These are phyloP conservation scores for Indicator maculatus DNA, from an alignment of 2,113 vertebrate species.

Conservation along the genomic window DNA sequence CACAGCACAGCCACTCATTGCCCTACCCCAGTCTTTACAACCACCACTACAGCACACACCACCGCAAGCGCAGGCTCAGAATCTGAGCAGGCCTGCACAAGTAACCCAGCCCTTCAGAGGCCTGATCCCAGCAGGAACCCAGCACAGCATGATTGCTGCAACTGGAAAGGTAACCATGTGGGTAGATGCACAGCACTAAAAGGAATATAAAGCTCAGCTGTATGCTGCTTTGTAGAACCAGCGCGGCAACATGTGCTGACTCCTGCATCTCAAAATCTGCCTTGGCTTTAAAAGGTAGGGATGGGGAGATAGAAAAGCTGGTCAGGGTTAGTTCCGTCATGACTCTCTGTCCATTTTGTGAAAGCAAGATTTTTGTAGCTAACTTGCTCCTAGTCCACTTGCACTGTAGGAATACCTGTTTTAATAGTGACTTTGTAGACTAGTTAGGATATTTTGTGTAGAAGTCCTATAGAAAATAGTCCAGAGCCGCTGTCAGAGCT, in stretches of 20 bases:
- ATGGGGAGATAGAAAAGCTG: background rate
- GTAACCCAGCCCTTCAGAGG: slow-evolving; percentile 90
- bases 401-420: background rate
- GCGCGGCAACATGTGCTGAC: rapidly evolving
- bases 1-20: slow-evolving; percentile 91
- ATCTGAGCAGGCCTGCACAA: slow-evolving; percentile 87
- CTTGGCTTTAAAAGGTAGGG: background rate
- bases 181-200: background rate
- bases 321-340: background rate
- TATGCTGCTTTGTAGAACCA: background rate
- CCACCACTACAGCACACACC: slow-evolving; percentile 84
- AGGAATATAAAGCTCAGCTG: background rate
- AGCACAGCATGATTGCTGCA: slow-evolving; percentile 90
- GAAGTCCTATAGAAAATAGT: background rate
- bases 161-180: slow-evolving; percentile 84
- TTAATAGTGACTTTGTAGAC: background rate
- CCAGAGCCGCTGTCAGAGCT: background rate
- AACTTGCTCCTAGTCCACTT: background rate
- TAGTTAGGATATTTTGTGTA: background rate
- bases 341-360: background rate
- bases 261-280: background rate
- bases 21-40: slow-evolving; percentile 88
- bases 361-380: background rate
- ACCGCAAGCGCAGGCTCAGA: slow-evolving; percentile 88
- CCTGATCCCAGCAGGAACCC: slow-evolving; percentile 87